A percentile compares a stretch with the other conserved stretches of the same genome.
phyloP scores from a whole-genome alignment of 2,113 vertebrate genomes.

The Ammodytes marinus region DNA sequence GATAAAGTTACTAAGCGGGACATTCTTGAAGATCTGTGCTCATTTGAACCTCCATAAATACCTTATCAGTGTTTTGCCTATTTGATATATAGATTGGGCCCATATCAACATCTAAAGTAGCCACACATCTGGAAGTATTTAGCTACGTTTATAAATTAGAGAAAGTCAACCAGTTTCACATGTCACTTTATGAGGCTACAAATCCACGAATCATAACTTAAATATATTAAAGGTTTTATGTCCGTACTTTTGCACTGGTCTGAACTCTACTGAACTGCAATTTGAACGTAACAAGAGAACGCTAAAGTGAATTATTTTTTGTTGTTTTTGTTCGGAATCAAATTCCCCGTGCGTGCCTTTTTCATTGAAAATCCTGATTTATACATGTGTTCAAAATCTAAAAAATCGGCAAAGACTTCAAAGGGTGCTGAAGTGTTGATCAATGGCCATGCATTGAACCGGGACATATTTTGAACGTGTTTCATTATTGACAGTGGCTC shows the following conservation, averaged over 20 bases:
- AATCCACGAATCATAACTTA: too few relatives aligned
- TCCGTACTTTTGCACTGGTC: neutral
- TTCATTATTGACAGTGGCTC: conserved; percentile 49
- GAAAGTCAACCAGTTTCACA: conserved; percentile 1
- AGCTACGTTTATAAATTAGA: neutral
- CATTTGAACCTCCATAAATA: conserved; percentile 22
- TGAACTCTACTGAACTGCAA: neutral
- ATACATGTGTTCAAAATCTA: conserved; percentile 29
- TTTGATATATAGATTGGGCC: conserved; percentile 9
- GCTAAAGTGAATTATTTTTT: neutral
- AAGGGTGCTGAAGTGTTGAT: conserved; percentile 33
- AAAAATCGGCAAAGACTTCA: conserved; percentile 20
- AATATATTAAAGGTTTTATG: neutral
- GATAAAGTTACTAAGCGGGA: conserved; percentile 23
- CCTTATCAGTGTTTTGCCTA: conserved; percentile 32
- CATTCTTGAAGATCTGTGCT: neutral
- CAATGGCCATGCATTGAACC: conserved; percentile 20
- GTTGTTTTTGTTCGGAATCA: neutral
- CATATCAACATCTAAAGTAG: conserved; percentile 24
- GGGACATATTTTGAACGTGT: conserved; percentile 48
- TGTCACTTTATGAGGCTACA: neutral
- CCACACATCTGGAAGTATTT: conserved; percentile 64
- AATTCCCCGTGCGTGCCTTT: neutral
- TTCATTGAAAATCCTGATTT: neutral
- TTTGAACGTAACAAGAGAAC: neutral